These are phyloP conservation scores for Suncus etruscus DNA, from an alignment of 2,113 vertebrate genomes.

Conservation along the genomic window DNA sequence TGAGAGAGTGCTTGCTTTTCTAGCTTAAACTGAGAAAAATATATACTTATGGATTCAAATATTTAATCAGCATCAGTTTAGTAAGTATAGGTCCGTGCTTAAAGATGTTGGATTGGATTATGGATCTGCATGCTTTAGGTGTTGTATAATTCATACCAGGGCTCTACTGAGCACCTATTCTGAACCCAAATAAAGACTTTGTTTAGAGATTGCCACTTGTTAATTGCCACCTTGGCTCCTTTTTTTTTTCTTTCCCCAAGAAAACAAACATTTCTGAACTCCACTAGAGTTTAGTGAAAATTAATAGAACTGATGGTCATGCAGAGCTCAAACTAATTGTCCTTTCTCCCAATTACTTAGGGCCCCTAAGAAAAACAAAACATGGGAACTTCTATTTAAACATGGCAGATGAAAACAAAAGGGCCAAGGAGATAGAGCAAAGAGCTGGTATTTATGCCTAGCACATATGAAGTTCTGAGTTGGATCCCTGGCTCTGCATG, in stretches of 20 bases:
- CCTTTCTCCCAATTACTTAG: constrained; percentile 21
- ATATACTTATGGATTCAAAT: not conserved
- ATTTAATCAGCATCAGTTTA: not conserved
- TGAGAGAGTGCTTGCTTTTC: not conserved
- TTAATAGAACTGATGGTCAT: constrained; percentile 20
- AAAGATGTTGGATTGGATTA: not conserved
- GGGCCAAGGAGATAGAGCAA: no score
- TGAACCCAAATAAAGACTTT: not conserved
- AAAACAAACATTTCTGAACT: constrained; percentile 52
- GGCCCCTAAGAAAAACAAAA: constrained; percentile 17
- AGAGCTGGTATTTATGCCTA: no score
- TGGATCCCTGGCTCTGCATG: no score
- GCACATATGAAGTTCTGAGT: no score
- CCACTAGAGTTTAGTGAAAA: constrained; percentile 58
- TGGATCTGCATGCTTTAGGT: not conserved
- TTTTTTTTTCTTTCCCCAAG: constrained; percentile 9
- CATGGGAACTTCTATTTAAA: constrained; percentile 45
- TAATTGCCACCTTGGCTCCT: constrained; percentile 9
- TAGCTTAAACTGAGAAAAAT: not conserved
- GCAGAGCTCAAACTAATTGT: constrained; percentile 48
- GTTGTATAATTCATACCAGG: not conserved
- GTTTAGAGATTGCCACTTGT: constrained; percentile 50
- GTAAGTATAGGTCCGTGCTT: not conserved
- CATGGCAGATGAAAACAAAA: not conserved
- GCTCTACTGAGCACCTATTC: not conserved